Evolutionary conservation across 2,888 invertebrate species (phyloP).

Genomic region (Leucophenga montana): DNA sequence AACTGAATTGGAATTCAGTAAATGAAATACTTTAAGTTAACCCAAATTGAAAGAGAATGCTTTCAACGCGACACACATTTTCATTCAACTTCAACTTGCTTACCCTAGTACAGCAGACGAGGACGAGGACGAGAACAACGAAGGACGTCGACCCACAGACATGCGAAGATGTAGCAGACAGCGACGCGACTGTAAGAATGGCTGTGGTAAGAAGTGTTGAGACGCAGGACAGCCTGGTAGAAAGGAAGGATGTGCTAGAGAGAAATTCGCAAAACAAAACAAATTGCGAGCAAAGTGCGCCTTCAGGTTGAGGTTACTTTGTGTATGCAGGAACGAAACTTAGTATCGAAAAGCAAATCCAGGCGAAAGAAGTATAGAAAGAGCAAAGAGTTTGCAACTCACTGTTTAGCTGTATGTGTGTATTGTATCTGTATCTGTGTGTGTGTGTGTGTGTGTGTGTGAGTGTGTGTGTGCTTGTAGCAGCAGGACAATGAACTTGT

Average conservation of each 20-base stretch:
- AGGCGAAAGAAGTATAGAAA: background rate
- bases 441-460: constrained; percentile 16
- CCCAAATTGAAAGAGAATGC: constrained; percentile 51
- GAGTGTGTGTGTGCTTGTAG: constrained; percentile 12
- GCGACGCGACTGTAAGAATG: constrained; percentile 9
- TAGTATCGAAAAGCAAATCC: background rate
- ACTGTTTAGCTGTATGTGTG: constrained; percentile 31
- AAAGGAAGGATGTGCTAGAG: constrained; percentile 30
- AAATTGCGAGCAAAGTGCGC: constrained; percentile 67
- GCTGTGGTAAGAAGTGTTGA: background rate
- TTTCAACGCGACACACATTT: constrained; percentile 58
- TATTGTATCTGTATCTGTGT: constrained; percentile 10
- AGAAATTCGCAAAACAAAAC: constrained; percentile 63
- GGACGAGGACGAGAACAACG: constrained; percentile 19
- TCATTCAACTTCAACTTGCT: constrained; percentile 28
- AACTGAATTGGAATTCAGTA: background rate
- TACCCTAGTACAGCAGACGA: constrained; percentile 1
- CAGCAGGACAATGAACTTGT: constrained; percentile 66
- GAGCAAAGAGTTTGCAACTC: too few species aligned
- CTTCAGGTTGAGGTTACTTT: constrained; percentile 42
- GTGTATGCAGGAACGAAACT: constrained; percentile 16
- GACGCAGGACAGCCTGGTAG: background rate
- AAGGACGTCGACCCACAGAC: constrained; percentile 31
- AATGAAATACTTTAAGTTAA: constrained; percentile 55
- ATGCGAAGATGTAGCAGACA: constrained; percentile 37